These are phyloP conservation scores for Protobothrops mucrosquamatus DNA, from an alignment of 2,113 vertebrate species.

Conservation along the genomic window DNA sequence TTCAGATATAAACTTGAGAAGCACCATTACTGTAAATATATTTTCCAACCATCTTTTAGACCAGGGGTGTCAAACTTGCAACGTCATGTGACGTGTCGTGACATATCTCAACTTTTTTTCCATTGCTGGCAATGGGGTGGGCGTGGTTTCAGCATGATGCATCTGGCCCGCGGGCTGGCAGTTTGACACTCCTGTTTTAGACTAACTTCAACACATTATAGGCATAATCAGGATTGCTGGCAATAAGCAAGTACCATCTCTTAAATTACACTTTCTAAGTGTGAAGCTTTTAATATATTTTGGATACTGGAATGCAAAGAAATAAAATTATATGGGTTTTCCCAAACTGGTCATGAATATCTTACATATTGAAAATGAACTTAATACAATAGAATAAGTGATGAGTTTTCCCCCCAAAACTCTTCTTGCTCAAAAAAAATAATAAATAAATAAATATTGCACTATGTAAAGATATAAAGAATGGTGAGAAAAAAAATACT, in stretches of 20 bases:
- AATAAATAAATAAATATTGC: not conserved
- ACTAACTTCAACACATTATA: slow-evolving; percentile 29
- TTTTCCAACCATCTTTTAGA: slow-evolving; percentile 19
- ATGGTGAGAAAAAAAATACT: not conserved
- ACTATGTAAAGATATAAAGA: slow-evolving; percentile 15
- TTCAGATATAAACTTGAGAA: slow-evolving; percentile 25
- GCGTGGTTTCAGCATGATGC: no score
- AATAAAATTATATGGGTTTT: slow-evolving; percentile 4
- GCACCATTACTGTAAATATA: slow-evolving; percentile 27
- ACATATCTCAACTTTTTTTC: no score
- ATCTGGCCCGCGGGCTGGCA: no score
- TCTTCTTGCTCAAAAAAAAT: slow-evolving; percentile 12
- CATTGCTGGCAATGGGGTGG: no score
- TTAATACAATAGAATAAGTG: not conserved
- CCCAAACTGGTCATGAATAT: not conserved
- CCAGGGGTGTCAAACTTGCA: not conserved
- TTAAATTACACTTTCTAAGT: slow-evolving; percentile 31
- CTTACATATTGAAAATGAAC: not conserved
- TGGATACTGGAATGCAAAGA: slow-evolving; percentile 20
- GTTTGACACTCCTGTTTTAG: not conserved
- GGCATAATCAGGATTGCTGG: slow-evolving; percentile 31
- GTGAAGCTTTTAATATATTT: not conserved
- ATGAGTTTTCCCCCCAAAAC: not conserved
- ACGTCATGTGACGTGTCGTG: no score
- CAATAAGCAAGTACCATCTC: slow-evolving; percentile 25